Conservation (phyloP, 1,140 invertebrate genomes). For the Drosophila nasuta region DNA sequence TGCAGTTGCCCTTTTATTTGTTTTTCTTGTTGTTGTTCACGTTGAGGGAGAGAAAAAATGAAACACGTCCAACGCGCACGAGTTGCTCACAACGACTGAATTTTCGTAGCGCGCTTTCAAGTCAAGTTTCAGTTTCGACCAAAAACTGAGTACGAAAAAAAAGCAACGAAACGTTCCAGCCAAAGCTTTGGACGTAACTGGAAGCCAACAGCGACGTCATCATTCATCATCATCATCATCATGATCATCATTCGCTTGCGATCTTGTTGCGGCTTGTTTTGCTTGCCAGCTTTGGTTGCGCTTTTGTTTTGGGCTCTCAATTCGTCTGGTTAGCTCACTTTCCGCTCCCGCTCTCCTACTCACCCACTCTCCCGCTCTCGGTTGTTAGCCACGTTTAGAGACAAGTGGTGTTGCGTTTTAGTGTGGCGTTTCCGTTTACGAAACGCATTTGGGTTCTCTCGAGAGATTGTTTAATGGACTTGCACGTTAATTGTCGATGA, state of each 20-base stretch:
- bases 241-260: conserved; percentile 30
- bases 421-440: conserved; percentile 55
- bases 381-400: conserved; percentile 4
- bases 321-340: conserved; percentile 46
- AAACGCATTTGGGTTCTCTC: conserved; percentile 46
- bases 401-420: conserved; percentile 13
- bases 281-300: conserved; percentile 64
- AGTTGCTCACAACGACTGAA: conserved; percentile 71
- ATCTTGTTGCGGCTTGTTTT: conserved; percentile 72
- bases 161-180: conserved; percentile 16
- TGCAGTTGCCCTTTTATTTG: conserved; percentile 30
- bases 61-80: conserved; percentile 80
- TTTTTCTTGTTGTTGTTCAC: conserved; percentile 4
- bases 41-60: conserved; percentile 3
- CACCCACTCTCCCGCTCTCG: conserved; percentile 14
- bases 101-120: conserved; percentile 39
- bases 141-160: conserved; percentile 6
- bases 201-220: conserved; percentile 56
- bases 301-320: conserved; percentile 77
- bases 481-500: conserved; percentile 74
- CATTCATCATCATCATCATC: conserved; percentile 29
- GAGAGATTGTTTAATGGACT: conserved; percentile 60
- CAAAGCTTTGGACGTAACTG: conserved; percentile 32
- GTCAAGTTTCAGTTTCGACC: conserved; percentile 56
- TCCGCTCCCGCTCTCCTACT: neutral